These are phyloP conservation scores for Uloborus plumipes DNA, from an alignment of 2,888 invertebrate species.

Conservation along the genomic window DNA sequence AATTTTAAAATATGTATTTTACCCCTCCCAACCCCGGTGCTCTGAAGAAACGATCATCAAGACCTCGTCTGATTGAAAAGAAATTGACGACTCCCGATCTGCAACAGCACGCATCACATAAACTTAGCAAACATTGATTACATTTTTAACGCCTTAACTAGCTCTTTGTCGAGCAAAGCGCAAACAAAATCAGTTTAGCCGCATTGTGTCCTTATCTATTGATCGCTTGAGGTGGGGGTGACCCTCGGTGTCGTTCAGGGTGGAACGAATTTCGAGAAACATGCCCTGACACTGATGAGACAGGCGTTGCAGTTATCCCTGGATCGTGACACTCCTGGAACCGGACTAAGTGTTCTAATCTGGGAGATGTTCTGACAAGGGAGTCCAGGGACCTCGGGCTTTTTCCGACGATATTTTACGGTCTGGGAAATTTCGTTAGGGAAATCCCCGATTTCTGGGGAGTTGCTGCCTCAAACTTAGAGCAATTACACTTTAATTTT, in stretches of 20 bases:
- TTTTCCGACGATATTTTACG: slow-evolving; percentile 39
- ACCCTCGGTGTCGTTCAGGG: slow-evolving; percentile 34
- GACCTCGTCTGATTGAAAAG: too few species aligned
- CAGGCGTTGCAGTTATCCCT: slow-evolving; percentile 60
- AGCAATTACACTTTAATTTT: too few species aligned
- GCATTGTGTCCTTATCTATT: slow-evolving; percentile 44
- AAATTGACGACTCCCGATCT: too few species aligned
- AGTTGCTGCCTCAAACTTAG: too few species aligned
- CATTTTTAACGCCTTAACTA: slow-evolving; percentile 52
- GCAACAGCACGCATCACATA: too few species aligned
- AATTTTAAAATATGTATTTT: too few species aligned
- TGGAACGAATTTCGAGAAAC: slow-evolving; percentile 55
- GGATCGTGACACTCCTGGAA: slow-evolving; percentile 46
- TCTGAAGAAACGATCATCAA: too few species aligned
- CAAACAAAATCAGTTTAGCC: slow-evolving; percentile 53
- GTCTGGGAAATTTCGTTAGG: too few species aligned
- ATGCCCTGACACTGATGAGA: slow-evolving; percentile 62
- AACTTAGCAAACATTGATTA: slow-evolving; percentile 5
- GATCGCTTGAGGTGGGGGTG: slow-evolving; percentile 22
- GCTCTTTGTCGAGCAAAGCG: slow-evolving; percentile 27
- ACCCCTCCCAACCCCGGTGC: too few species aligned
- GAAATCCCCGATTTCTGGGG: too few species aligned
- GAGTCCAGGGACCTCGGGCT: slow-evolving; percentile 21
- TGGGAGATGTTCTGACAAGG: slow-evolving; percentile 18
- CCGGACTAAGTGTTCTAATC: slow-evolving; percentile 51